phyloP scores from a whole-genome alignment of 2,113 vertebrate species.

The Silurus meridionalis region DNA sequence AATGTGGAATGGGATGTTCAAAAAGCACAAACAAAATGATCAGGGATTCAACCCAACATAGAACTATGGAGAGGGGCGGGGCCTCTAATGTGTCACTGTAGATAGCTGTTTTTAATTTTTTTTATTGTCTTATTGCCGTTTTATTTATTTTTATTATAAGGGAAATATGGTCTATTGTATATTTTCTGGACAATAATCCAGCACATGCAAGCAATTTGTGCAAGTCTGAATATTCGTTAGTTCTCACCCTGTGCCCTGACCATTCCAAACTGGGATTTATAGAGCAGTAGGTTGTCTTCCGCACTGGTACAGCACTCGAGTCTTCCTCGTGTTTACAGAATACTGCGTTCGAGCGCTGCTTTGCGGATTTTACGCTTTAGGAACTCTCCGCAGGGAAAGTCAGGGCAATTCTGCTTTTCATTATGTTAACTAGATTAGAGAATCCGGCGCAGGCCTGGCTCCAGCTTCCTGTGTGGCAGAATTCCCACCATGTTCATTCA shows the following conservation, averaged over 20 bases:
- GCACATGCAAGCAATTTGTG: too few relatives aligned
- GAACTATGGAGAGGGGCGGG: too few relatives aligned
- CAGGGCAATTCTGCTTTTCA: constrained; percentile 16
- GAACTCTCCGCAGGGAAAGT: not conserved
- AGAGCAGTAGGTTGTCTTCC: not conserved
- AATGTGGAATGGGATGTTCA: too few relatives aligned
- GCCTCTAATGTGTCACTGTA: too few relatives aligned
- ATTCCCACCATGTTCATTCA: constrained; percentile 36
- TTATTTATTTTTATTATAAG: too few relatives aligned
- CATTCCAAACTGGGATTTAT: not conserved
- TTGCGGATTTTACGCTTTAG: not conserved
- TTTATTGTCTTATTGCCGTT: too few relatives aligned
- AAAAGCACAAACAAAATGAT: too few relatives aligned
- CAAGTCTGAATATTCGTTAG: too few relatives aligned
- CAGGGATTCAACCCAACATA: too few relatives aligned
- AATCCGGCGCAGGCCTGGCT: not conserved
- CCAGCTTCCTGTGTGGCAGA: constrained; percentile 59
- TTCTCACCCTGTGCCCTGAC: not conserved
- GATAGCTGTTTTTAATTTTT: too few relatives aligned
- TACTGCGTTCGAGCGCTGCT: not conserved
- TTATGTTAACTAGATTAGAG: constrained; percentile 28
- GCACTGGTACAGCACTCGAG: not conserved
- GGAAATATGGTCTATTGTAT: too few relatives aligned
- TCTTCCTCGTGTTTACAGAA: not conserved
- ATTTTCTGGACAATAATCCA: too few relatives aligned